Percentiles rank a stretch among this genome's conserved stretches.
These are phyloP conservation scores for Megastigmus dorsalis DNA, from an alignment of 2,888 invertebrate species.

Conservation along the genomic window DNA sequence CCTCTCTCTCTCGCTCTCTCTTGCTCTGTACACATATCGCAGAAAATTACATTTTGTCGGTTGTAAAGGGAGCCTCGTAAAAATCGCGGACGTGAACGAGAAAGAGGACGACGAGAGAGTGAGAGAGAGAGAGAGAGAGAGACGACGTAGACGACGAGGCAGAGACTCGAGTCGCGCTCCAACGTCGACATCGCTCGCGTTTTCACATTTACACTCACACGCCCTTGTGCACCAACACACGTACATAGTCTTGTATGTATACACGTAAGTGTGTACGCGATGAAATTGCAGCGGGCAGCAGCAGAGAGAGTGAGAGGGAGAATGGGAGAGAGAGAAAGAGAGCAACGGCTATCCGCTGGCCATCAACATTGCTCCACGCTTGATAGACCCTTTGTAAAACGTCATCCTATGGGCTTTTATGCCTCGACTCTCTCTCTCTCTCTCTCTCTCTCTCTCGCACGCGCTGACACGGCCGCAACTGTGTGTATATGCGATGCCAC, in stretches of 20 bases:
- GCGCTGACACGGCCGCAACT: conserved; percentile 33
- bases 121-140: neutral
- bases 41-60: conserved; percentile 72
- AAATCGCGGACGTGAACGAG: conserved; percentile 63
- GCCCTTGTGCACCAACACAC: neutral
- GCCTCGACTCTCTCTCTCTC: conserved; percentile 51
- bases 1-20: conserved; percentile 18
- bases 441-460: conserved; percentile 7
- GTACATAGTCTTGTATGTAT: neutral
- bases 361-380: conserved; percentile 59
- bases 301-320: too few relatives aligned
- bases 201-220: conserved; percentile 41
- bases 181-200: conserved; percentile 24
- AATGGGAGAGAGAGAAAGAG: too few relatives aligned
- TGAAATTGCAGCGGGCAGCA: conserved; percentile 67
- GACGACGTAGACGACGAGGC: too few relatives aligned
- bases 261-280: conserved; percentile 40
- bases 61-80: conserved; percentile 70
- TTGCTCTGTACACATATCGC: conserved; percentile 60
- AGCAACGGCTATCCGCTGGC: conserved; percentile 63
- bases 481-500: conserved; percentile 32
- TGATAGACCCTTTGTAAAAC: conserved; percentile 73
- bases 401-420: conserved; percentile 69
- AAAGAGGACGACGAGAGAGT: neutral
- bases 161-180: conserved; percentile 2